Evolutionary conservation across 2,113 vertebrate genomes (phyloP).

Genomic region (Percopsis transmontana): DNA sequence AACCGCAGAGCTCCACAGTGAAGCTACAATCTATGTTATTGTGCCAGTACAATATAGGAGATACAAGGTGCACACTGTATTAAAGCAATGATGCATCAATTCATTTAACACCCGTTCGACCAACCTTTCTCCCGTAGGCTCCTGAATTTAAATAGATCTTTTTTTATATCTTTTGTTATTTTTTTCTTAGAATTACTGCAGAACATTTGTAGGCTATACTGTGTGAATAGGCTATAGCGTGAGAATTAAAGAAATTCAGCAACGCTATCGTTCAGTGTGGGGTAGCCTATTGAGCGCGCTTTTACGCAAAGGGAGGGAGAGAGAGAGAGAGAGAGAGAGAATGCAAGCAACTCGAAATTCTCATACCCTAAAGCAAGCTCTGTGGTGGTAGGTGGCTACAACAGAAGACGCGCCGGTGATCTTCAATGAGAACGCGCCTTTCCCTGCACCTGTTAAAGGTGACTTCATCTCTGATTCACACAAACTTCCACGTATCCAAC

Average conservation of each 20-base stretch:
- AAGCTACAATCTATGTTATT: too few species aligned
- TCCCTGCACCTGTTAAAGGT: slow-evolving; percentile 41
- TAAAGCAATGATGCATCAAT: too few species aligned
- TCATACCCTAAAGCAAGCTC: slow-evolving; percentile 60
- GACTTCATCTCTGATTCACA: slow-evolving; percentile 39
- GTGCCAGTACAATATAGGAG: too few species aligned
- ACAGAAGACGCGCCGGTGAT: slow-evolving; percentile 59
- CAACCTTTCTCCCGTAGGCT: too few species aligned
- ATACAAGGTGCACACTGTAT: too few species aligned
- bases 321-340: slow-evolving; percentile 9
- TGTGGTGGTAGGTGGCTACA: slow-evolving; percentile 40
- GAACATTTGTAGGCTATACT: background rate
- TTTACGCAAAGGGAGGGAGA: background rate
- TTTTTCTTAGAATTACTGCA: too few species aligned
- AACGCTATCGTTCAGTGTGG: background rate
- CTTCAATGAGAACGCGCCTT: slow-evolving; percentile 34
- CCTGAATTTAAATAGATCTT: too few species aligned
- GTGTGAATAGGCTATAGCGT: background rate
- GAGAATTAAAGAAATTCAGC: background rate
- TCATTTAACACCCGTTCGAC: too few species aligned
- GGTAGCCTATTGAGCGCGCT: background rate
- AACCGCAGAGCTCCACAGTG: too few species aligned
- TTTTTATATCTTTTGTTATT: too few species aligned
- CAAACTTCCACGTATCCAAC: slow-evolving; percentile 65
- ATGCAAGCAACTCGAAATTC: slow-evolving; percentile 17